A percentile compares a stretch with the other conserved stretches of the same genome.
Evolutionary conservation across 2,797 vertebrate species (phyloP).

Genomic region (Gymnoscopelus braueri): DNA sequence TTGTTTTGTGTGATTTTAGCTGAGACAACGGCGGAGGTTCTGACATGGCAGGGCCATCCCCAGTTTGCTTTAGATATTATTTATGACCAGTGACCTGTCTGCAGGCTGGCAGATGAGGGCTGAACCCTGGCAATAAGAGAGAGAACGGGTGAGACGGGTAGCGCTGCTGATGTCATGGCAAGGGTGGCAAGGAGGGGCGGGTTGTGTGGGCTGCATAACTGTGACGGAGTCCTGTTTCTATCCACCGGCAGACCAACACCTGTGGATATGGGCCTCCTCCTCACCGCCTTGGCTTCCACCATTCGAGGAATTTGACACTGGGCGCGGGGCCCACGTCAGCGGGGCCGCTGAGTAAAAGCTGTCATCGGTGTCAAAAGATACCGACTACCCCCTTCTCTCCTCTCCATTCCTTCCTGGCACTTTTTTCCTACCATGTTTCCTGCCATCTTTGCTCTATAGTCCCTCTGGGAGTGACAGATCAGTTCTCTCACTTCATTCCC

Average conservation of each 20-base stretch:
- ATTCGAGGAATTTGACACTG: constrained; percentile 66
- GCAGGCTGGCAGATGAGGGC: constrained; percentile 65
- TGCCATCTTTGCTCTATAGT: constrained; percentile 10
- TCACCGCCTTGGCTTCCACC: constrained; percentile 40
- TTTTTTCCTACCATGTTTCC: not conserved
- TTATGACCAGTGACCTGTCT: constrained; percentile 52
- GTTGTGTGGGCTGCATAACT: constrained; percentile 54
- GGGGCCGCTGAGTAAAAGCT: constrained; percentile 66
- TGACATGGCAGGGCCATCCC: not conserved
- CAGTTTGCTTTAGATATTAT: constrained; percentile 60
- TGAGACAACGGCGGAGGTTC: not conserved
- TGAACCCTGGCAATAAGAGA: constrained; percentile 17
- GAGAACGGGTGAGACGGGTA: constrained; percentile 22
- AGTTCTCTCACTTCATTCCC: constrained; percentile 23
- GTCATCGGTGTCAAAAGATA: constrained; percentile 69
- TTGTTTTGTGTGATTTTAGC: not conserved
- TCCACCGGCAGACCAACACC: constrained; percentile 42
- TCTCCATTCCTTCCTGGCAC: constrained; percentile 39
- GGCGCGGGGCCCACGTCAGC: constrained; percentile 44
- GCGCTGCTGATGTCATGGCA: constrained; percentile 65
- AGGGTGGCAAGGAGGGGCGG: constrained; percentile 18
- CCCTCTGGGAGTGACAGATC: constrained; percentile 34
- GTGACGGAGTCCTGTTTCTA: constrained; percentile 71
- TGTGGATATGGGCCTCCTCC: constrained; percentile 60
- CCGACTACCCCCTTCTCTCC: constrained; percentile 23